Base-by-base conservation (phyloP, 1,140 invertebrate species). In the Nasonia vitripennis region DNA sequence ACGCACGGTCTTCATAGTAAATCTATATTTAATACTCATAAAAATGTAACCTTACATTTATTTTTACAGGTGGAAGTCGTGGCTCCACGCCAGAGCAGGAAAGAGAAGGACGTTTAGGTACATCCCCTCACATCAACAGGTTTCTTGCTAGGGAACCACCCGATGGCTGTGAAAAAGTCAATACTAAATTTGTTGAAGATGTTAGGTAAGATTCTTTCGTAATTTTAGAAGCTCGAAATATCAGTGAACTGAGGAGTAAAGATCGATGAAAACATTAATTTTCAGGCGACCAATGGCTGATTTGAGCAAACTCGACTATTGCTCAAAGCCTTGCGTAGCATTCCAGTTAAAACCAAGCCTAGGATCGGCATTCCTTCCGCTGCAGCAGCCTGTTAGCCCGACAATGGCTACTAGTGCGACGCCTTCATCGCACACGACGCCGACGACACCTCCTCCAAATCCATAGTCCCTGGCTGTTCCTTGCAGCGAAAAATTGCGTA, bases 101-200 rank as follows among this genome's bases (percentile, higher is more conserved):
- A 86, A 91, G 92, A 87, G 92, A 93, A 92, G 92, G 93, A 87
- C 92, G 93, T 87, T 90, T 93, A 75, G 96, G 96, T 27, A 96
- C 96, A 85, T 97, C 97, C 87, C 97, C 97, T 74, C 96, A 96
- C 90, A 97, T 97, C 90, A 97, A 97, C 90, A 96, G 95, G 91
- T 97, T 97, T 92, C 94, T 97, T 88, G 96, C 97, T 51, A 94
- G 97, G 86, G 96, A 97, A 93, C 97, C 97, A 82, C 97, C 97
- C 37, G 97, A 97, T 95, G 97, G 97, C 90, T 98, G 97, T 95
- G 97, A 98, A 94, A 96, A 96, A 93, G 95, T 95, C 88, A 95
- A 95, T 91, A 91, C 96, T 81, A 96, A 96, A 93, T 95, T 95
- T 90, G 93, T 94, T 87, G 95, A 95, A 90, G 95, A 95, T 92